Base-by-base conservation (phyloP, 2,888 invertebrate species). In the Nesidiocoris tenuis region DNA sequence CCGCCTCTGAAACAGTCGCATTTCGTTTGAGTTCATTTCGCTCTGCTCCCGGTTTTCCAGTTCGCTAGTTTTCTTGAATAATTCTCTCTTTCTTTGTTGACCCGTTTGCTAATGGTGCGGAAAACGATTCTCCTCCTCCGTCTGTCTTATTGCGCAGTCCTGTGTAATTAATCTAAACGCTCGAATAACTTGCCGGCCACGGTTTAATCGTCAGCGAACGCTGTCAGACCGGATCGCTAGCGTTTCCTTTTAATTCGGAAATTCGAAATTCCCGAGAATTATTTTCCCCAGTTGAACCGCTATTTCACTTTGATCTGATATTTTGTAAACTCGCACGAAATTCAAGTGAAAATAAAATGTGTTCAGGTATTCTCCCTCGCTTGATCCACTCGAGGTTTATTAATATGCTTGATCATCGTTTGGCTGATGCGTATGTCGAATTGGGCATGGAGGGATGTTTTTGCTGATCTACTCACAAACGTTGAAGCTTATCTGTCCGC, bases 101-200 rank as follows among this genome's bases (percentile, higher is more conserved):
- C 65, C 65, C 54, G 25, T 65, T 24, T 18, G 25, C 39, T 65
- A 65, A 65, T 65, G 65, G 65, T 12, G 65, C 25, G 39, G 25
- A 65, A 65, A 65, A 65, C 65, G 54, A 63, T 7, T 39, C 39
- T 39, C 39, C 39, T 39, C 39, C 39, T 7, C n/a, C n/a, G n/a
- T n/a, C n/a, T n/a, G n/a, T 39, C 39, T 12, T 39, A 3, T 39
- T 39, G 39, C 39, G 39, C 39, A 12, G 39, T 39, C 12, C 39
- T 39, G 3, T 39, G 39, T 39, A 39, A 39, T 39, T 39, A 39
- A 39, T 39, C 39, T 39, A 7, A 39, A 3, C 39, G 39, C 39
- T 39, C 12, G 39, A 39, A 39, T 39, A 12, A 39, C 39, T 39
- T 12, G 12, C 12, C 5, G 39, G 39, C 39, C 3, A 39, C 39